Percentiles rank a stretch among this genome's conserved stretches.
Evolutionary conservation across 2,888 invertebrate species (phyloP).

Genomic region (Sthenelais limicola): DNA sequence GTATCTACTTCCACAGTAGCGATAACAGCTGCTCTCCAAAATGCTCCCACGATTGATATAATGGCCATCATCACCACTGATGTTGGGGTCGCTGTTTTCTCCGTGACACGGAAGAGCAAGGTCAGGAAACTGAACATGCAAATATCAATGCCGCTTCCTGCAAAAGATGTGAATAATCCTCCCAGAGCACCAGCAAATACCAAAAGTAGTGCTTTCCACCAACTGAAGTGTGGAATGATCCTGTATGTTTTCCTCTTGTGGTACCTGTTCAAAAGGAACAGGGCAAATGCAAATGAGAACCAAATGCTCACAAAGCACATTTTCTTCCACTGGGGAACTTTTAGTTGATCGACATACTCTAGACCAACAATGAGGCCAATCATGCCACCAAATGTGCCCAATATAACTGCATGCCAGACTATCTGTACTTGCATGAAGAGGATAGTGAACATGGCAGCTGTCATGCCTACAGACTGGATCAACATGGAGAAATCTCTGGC

Average conservation of each 20-base stretch:
- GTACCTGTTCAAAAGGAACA: slow-evolving; percentile 63
- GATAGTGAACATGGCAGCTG: slow-evolving; percentile 61
- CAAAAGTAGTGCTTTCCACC: slow-evolving; percentile 59
- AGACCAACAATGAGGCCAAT: slow-evolving; percentile 65
- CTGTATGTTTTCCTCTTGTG: slow-evolving; percentile 55
- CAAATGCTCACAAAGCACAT: slow-evolving; percentile 68
- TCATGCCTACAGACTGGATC: slow-evolving; percentile 60
- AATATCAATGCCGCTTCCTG: slow-evolving; percentile 66
- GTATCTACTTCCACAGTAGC: slow-evolving; percentile 44
- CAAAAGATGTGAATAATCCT: slow-evolving; percentile 63
- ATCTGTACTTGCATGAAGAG: slow-evolving; percentile 59
- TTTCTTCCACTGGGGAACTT: slow-evolving; percentile 61
- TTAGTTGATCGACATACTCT: slow-evolving; percentile 56
- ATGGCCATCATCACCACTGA: slow-evolving; percentile 64
- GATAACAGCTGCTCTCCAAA: slow-evolving; percentile 59
- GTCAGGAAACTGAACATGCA: slow-evolving; percentile 58
- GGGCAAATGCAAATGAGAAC: slow-evolving; percentile 64
- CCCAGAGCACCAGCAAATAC: slow-evolving; percentile 60
- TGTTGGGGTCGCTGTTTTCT: slow-evolving; percentile 66
- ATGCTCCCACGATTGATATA: slow-evolving; percentile 54
- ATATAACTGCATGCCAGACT: slow-evolving; percentile 16
- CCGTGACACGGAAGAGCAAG: slow-evolving; percentile 49
- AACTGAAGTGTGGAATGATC: slow-evolving; percentile 44
- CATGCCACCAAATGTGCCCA: slow-evolving; percentile 54
- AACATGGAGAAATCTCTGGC: slow-evolving; percentile 50